Base-by-base conservation (phyloP, 2,113 vertebrate genomes). In the Blennius ocellaris region DNA sequence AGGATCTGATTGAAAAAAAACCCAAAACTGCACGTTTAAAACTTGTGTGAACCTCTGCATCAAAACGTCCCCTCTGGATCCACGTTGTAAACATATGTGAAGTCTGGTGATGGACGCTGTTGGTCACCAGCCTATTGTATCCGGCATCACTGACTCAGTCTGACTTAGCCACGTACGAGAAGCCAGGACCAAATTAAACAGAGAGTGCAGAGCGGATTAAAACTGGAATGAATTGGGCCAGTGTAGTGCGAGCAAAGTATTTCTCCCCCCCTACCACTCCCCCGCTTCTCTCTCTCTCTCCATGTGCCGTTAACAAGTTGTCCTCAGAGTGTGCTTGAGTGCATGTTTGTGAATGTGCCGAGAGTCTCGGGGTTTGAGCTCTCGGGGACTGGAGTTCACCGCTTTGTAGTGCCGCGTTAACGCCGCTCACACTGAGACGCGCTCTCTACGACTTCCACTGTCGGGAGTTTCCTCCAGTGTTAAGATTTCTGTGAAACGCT, bases 201-300 rank as follows among this genome's bases (percentile, higher is more conserved):
- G 87, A 83, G 75, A 86, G 81, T 85, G 77, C 82, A 88, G 90
- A 93, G 81, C 69, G 81, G 93, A 94, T 94, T 93, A 94, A 73
- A 87, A 62, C 12, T 74, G 78, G 80, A 88, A 93, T 93, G 92
- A 93, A 94, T 92, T 84, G 87, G 81, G 84, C 84, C 88, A 91
- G 91, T 94, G 90, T 93, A 88, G 79, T 90, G 66, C 14, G 16
- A 60, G 76, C 37, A 73, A 90, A 89, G 84, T 83, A 87, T 87
- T 87, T 86, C 66, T 70, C 7, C 41, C 41, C 41, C 41, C 41
- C 41, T n/a, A n/a, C n/a, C n/a, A n/a, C n/a, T n/a, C 41, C 41
- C 7, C 7, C 74, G n/a, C n/a, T n/a, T n/a, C n/a, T n/a, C n/a
- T n/a, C n/a, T n/a, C n/a, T n/a, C n/a, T n/a, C 63, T 78, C 71